Evolutionary conservation across 2,888 invertebrate species (phyloP).

Genomic region (Germaria angustata): DNA sequence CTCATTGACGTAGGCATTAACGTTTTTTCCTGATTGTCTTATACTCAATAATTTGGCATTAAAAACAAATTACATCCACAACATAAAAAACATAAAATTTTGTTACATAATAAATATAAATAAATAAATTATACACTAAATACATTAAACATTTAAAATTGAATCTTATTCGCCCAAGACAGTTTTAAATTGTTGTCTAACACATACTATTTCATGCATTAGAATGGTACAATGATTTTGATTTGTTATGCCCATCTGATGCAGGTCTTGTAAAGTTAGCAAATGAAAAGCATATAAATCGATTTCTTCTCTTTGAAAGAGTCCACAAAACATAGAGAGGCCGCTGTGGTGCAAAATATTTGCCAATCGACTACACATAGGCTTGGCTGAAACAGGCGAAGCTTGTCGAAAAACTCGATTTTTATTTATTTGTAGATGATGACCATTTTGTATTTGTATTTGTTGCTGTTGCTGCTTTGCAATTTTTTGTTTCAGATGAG

Average conservation of each 20-base stretch:
- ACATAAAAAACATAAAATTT: not conserved
- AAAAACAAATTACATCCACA: not conserved
- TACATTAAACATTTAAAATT: slow-evolving; percentile 3
- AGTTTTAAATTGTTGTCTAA: slow-evolving; percentile 21
- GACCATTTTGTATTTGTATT: too few species aligned
- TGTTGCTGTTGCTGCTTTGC: slow-evolving; percentile 17
- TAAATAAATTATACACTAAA: not conserved
- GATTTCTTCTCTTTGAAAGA: slow-evolving; percentile 74
- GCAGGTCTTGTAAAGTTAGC: slow-evolving; percentile 71
- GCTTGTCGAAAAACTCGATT: slow-evolving; percentile 37
- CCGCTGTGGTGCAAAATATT: slow-evolving; percentile 62
- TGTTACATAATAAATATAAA: not conserved
- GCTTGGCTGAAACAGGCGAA: slow-evolving; percentile 47
- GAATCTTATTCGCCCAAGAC: not conserved
- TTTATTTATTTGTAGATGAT: not conserved
- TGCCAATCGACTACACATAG: slow-evolving; percentile 32
- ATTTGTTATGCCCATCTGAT: slow-evolving; percentile 71
- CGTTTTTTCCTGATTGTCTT: too few species aligned
- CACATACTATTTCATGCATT: slow-evolving; percentile 36
- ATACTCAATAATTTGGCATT: too few species aligned
- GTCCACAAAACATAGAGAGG: slow-evolving; percentile 69
- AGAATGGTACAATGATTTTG: slow-evolving; percentile 67
- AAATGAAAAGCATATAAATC: slow-evolving; percentile 71
- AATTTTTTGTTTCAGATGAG: too few species aligned
- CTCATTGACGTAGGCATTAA: too few species aligned